Evolutionary conservation across 2,797 vertebrate species (phyloP).

Genomic region (Pangasius mekongensis): DNA sequence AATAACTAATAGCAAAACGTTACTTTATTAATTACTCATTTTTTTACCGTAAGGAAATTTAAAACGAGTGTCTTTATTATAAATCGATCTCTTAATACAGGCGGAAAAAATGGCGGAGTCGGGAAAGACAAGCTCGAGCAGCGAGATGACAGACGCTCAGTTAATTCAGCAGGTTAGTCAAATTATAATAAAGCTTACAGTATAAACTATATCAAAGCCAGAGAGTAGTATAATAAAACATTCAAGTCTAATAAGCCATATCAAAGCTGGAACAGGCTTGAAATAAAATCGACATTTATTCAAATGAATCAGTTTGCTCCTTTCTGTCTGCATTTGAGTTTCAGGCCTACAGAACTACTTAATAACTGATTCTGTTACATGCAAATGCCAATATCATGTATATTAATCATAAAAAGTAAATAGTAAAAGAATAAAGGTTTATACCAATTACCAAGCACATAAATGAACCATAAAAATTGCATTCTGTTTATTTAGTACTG

Average conservation of each 20-base stretch:
- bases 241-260: not conserved
- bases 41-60: not conserved
- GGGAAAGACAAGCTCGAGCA: conserved; percentile 30
- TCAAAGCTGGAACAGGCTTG: not conserved
- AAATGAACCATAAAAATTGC: not conserved
- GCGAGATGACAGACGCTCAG: conserved; percentile 66
- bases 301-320: not conserved
- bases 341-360: not conserved
- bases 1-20: not conserved
- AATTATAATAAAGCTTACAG: not conserved
- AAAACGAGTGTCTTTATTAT: not conserved
- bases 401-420: not conserved
- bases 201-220: not conserved
- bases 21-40: not conserved
- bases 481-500: no score
- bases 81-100: not conserved
- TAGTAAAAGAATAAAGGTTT: not conserved
- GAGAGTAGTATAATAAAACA: not conserved
- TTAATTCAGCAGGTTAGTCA: conserved; percentile 70
- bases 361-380: not conserved
- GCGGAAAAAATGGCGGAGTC: conserved; percentile 61
- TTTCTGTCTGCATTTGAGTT: not conserved
- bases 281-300: not conserved
- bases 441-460: not conserved
- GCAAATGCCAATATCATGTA: not conserved